Evolutionary conservation across 2,888 invertebrate species (phyloP), one percentile per base, ranked within the genome.

Genomic region (Arrhopalites spinosus): DNA sequence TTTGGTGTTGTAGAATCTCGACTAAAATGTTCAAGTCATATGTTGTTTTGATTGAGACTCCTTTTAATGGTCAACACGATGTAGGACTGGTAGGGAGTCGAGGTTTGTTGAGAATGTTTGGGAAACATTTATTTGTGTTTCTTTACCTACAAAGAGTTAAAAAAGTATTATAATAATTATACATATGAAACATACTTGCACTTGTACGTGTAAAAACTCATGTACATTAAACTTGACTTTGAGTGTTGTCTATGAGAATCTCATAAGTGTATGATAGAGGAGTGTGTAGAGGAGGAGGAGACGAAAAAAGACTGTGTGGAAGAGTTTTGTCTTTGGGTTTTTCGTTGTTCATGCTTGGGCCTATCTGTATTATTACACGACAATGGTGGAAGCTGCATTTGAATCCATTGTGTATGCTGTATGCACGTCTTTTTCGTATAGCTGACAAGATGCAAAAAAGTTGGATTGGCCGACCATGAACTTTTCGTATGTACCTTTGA

Each of bases 381-480:
- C 5, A 20, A 53, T 53, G 36, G 36, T 36, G 36, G 36, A 36
- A 36, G 36, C 25, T 13, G 59, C 59, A 11, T 59, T 20, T 13
- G 2, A 59, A 27, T 27, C 27, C 27, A 15, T 64, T 30, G 36
- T 64, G 36, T 64, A n/a, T 25, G 27, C 63, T 63, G 63, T 20
- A 69, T 70, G 53, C 66, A 61, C 36, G 20, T 50, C 20, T 50
- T 50, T 50, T n/a, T 50, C 20, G n/a, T n/a, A n/a, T 53, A n/a
- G n/a, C 23, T 20, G 50, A 50, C 15, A 29, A 50, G 72, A 76
- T 78, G 78, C 78, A 78, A 76, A 77, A 77, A 74, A 74, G 61
- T 75, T 63, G 30, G 73, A 61, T 76, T 76, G 78, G 76, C 75
- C 78, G 78, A 76, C 78, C 78, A 75, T 78, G 78, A 78, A 78